Base-by-base conservation (phyloP, 2,797 vertebrate species). In the Streptopelia turtur region DNA sequence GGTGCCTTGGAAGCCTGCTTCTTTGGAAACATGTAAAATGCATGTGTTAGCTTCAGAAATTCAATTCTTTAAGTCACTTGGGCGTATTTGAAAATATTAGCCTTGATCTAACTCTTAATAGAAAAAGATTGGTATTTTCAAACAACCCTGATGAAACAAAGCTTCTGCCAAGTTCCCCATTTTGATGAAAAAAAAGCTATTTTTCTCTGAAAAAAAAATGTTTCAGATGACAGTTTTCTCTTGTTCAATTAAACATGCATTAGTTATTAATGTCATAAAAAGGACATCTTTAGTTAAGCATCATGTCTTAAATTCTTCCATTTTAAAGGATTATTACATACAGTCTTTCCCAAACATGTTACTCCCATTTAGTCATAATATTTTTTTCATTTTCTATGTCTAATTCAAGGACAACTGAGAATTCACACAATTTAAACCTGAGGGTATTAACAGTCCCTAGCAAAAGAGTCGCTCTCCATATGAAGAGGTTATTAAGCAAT, bases 401-500 rank as follows among this genome's bases (percentile, higher is more conserved):
- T 57, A 69, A 41, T 65, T 66, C 59, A 50, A 86, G 63, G 20
- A 82, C 1, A 13, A 75, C 14, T 65, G 30, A 70, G 5, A 64
- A 86, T 65, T 85, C 74, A 65, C 30, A 28, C n/a, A 63, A 39
- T 69, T 92, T 77, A 89, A 91, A 87, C 49, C 33, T 59, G 31
- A 87, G 21, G 31, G 13, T 30, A 64, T 18, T 21, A 92, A 43
- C 22, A 94, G 69, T 79, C 17, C 11, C n/a, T 31, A 59, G n/a
- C 28, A 77, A 80, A 71, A 87, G 7, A 66, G 23, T 21, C 17
- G 61, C 23, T 84, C 22, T 79, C 53, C 12, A 13, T 41, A 81
- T 70, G 71, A 87, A 95, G 68, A 83, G 15, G n/a, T 87, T 76
- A 52, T 93, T 94, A 92, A 93, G 37, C 81, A 95, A 94, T 90